These are phyloP conservation scores for Pandemis heparana DNA, from an alignment of 2,888 invertebrate genomes.

Conservation along the genomic window DNA sequence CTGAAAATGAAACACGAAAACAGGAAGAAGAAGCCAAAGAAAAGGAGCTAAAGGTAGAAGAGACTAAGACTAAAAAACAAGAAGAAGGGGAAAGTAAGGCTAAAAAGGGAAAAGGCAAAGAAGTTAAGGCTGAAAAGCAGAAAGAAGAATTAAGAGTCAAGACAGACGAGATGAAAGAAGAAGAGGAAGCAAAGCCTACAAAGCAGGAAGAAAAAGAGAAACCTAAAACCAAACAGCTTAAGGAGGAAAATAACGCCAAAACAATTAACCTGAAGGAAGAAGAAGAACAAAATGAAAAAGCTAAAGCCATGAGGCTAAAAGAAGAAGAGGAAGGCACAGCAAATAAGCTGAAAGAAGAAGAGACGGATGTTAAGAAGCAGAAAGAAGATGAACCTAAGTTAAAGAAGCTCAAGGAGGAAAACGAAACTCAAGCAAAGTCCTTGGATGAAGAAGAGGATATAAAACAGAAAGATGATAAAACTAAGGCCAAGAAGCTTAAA, in stretches of 20 bases:
- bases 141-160: conserved; percentile 46
- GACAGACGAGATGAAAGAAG: conserved; percentile 45
- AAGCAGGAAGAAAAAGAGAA: conserved; percentile 46
- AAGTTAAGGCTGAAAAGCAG: conserved; percentile 58
- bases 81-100: conserved; percentile 45
- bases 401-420: conserved; percentile 36
- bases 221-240: neutral
- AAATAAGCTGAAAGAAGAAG: conserved; percentile 44
- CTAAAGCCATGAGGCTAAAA: conserved; percentile 44
- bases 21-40: conserved; percentile 29
- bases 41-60: conserved; percentile 36
- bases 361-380: conserved; percentile 46
- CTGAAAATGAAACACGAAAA: neutral
- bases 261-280: neutral
- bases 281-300: conserved; percentile 12
- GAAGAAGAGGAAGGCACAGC: conserved; percentile 46
- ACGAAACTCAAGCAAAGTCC: conserved; percentile 45
- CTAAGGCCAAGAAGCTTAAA: neutral
- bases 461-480: conserved; percentile 43
- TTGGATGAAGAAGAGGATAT: no score
- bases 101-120: conserved; percentile 56
- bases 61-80: conserved; percentile 26
- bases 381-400: conserved; percentile 40
- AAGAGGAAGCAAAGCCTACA: conserved; percentile 42
- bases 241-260: neutral